These are phyloP conservation scores for Crambe crambe DNA, from an alignment of 37 sponge, comb jelly and placozoan species.

Conservation along the genomic window DNA sequence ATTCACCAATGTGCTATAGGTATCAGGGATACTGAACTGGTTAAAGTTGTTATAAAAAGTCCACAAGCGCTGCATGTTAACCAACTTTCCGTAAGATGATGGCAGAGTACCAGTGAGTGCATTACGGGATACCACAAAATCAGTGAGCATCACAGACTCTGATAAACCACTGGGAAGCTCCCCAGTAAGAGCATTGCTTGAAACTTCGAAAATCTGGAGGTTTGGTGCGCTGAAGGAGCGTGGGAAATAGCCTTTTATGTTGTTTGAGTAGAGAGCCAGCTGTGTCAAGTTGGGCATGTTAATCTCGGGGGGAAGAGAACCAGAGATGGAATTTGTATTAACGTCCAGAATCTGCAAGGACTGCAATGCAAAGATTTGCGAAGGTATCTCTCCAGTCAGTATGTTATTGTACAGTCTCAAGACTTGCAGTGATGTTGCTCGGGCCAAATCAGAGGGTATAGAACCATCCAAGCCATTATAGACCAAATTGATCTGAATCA, in stretches of 20 bases:
- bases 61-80: slow-evolving; percentile 56
- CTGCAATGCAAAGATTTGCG: slow-evolving; percentile 40
- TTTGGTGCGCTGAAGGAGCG: slow-evolving; percentile 49
- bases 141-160: background rate
- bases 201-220: slow-evolving; percentile 46
- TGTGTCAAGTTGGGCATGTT: slow-evolving; percentile 44
- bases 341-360: slow-evolving; percentile 52
- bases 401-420: slow-evolving; percentile 54
- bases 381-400: slow-evolving; percentile 43
- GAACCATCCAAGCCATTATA: slow-evolving; percentile 63
- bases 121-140: slow-evolving; percentile 58
- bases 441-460: slow-evolving; percentile 46
- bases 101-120: slow-evolving; percentile 65
- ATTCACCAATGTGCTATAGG: slow-evolving; percentile 34
- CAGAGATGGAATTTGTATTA: slow-evolving; percentile 50
- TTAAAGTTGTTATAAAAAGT: slow-evolving; percentile 56
- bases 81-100: slow-evolving; percentile 33
- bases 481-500: slow-evolving; percentile 55
- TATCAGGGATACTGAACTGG: slow-evolving; percentile 42
- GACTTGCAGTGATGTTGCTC: slow-evolving; percentile 47
- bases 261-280: slow-evolving; percentile 52
- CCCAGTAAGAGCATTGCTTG: slow-evolving; percentile 47
- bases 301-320: slow-evolving; percentile 35
- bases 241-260: slow-evolving; percentile 57
- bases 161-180: slow-evolving; percentile 27